phyloP scores from a whole-genome alignment of 2,888 invertebrate species.

The Carpatolechia fugitivella region DNA sequence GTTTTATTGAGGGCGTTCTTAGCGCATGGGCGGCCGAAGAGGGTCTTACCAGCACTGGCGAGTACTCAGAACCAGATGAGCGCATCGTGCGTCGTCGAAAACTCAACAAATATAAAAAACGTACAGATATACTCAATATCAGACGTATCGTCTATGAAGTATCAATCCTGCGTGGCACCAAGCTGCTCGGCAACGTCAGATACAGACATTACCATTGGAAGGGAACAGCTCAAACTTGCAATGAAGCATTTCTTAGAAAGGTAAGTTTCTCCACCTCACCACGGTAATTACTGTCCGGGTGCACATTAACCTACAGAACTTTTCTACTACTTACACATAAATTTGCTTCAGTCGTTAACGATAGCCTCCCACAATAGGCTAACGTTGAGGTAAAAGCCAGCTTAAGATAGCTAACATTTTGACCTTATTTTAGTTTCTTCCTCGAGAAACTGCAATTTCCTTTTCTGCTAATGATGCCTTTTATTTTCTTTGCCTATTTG shows the following conservation, averaged over 20 bases:
- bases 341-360: conserved; percentile 24
- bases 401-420: conserved; percentile 61
- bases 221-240: conserved; percentile 91
- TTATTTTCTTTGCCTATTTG: conserved; percentile 58
- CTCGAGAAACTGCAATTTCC: conserved; percentile 73
- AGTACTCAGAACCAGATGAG: conserved; percentile 86
- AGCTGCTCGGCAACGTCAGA: conserved; percentile 83
- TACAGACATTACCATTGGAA: conserved; percentile 92
- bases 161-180: conserved; percentile 82
- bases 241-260: conserved; percentile 92
- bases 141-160: conserved; percentile 84
- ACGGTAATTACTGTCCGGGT: no score
- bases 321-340: background rate
- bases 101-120: conserved; percentile 81
- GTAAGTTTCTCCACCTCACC: conserved; percentile 81
- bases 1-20: conserved; percentile 88
- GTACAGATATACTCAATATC: conserved; percentile 84
- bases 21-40: conserved; percentile 89
- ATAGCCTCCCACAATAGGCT: conserved; percentile 39
- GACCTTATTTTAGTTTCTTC: conserved; percentile 72
- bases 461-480: conserved; percentile 73
- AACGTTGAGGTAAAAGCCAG: conserved; percentile 40
- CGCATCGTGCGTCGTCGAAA: conserved; percentile 81
- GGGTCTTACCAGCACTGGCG: conserved; percentile 85
- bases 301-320: background rate